Percentiles rank a stretch among this genome's conserved stretches.
Evolutionary conservation across 1,140 invertebrate genomes (phyloP).

Genomic region (Tetragonula clypearis): DNA sequence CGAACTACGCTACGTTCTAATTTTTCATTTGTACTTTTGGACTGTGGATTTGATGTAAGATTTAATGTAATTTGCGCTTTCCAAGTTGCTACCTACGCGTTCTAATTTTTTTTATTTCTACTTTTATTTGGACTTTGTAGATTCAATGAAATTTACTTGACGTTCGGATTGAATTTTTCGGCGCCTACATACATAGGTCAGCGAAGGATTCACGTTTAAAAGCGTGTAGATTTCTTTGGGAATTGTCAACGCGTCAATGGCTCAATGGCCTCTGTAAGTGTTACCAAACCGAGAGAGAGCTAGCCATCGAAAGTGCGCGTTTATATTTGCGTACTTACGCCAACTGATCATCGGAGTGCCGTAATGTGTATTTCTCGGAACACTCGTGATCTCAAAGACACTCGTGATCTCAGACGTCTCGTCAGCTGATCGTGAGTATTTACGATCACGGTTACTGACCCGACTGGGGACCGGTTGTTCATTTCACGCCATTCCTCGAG

Average conservation of each 20-base stretch:
- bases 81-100: too few relatives aligned
- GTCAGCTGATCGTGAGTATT: slow-evolving; percentile 14
- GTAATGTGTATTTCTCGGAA: neutral
- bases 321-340: neutral
- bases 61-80: too few relatives aligned
- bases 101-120: too few relatives aligned
- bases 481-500: neutral
- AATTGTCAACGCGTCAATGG: neutral
- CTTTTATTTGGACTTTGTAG: too few relatives aligned
- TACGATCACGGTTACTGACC: slow-evolving; percentile 1
- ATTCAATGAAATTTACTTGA: too few relatives aligned
- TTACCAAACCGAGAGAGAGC: neutral
- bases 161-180: too few relatives aligned
- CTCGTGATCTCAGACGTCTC: too few relatives aligned
- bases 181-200: too few relatives aligned
- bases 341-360: neutral
- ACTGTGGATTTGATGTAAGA: too few relatives aligned
- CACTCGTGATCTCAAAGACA: neutral
- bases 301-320: neutral
- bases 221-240: neutral
- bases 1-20: too few relatives aligned
- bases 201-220: too few relatives aligned
- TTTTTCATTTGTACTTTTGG: too few relatives aligned
- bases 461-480: neutral
- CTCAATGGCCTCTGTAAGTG: neutral